These are phyloP conservation scores for Desmodus rotundus DNA, from an alignment of 2,113 vertebrate genomes.

Conservation along the genomic window DNA sequence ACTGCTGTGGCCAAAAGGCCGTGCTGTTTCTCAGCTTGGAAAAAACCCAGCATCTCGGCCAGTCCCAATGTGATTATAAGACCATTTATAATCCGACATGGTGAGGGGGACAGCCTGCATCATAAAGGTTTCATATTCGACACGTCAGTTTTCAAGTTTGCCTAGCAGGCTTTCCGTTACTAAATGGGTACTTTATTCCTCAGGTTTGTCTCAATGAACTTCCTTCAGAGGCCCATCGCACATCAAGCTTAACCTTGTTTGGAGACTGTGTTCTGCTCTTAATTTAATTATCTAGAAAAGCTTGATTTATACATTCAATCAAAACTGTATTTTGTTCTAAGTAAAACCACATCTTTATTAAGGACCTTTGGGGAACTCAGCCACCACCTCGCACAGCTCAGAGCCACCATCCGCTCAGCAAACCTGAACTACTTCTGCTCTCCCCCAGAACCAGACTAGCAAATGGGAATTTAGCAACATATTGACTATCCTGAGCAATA, in stretches of 20 bases:
- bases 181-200: not conserved
- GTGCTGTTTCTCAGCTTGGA: not conserved
- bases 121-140: not conserved
- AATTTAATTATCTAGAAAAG: constrained; percentile 16
- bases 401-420: not conserved
- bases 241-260: not conserved
- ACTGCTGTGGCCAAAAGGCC: not conserved
- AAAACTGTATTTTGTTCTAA: not conserved
- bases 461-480: not conserved
- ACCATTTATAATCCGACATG: not conserved
- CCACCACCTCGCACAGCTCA: not conserved
- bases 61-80: not conserved
- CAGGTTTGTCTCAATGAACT: not conserved
- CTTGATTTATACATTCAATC: constrained; percentile 16
- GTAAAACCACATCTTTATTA: constrained; percentile 37
- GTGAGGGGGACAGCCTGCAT: not conserved
- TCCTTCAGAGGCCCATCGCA: not conserved
- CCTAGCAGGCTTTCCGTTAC: not conserved
- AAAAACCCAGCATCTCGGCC: not conserved
- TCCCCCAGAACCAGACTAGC: not conserved
- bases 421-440: not conserved
- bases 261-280: not conserved
- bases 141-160: not conserved
- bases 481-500: not conserved
- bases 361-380: not conserved